Base-by-base conservation (phyloP, 2,888 invertebrate genomes). In the Dendrolimus pini region DNA sequence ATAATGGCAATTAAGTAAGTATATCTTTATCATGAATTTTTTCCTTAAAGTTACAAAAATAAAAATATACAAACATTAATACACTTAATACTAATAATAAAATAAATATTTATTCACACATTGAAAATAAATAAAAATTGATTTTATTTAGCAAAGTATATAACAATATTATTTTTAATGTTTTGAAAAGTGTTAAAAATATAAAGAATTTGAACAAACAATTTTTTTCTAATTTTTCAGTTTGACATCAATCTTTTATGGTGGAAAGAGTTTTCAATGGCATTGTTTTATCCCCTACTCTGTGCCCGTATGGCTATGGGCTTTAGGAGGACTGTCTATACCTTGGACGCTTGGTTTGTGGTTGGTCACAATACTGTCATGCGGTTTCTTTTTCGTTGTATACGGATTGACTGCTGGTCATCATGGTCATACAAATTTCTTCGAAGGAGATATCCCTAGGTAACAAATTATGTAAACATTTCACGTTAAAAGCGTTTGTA, bases 371-470 rank as follows among this genome's bases (percentile, higher is more conserved):
- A 64, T 92, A 7, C 55, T 92, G 18, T 66, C 87, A 0, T 83
- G 85, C 1, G 94, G 96, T 65, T 92, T 94, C 61, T 71, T 92
- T 12, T 95, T 96, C 70, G 86, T 88, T 3, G 60, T 93, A 0
- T 93, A 94, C 61, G 96, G 95, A 0, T 67, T 96, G 53, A 96
- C 94, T 63, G 96, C 96, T 3, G 96, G 94, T 0, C 97, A 97
- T 83, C 96, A 96, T 72, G 94, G 95, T 69, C 95, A 96, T 1
- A 93, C 93, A 47, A 94, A 96, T 60, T 95, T 95, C 78, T 96
- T 97, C 70, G 96, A 96, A 70, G 96, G 96, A 9, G 96, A 96
- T 79, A 79, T 92, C 41, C 92, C 93, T 12, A 93, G 94, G 94
- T 94, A 85, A 62, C 2, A 47, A 9, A 47, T 47, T 3, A 47